Evolutionary conservation across 2,113 vertebrate genomes (phyloP), one percentile per base, ranked within the genome.

Genomic region (Tursiops truncatus): DNA sequence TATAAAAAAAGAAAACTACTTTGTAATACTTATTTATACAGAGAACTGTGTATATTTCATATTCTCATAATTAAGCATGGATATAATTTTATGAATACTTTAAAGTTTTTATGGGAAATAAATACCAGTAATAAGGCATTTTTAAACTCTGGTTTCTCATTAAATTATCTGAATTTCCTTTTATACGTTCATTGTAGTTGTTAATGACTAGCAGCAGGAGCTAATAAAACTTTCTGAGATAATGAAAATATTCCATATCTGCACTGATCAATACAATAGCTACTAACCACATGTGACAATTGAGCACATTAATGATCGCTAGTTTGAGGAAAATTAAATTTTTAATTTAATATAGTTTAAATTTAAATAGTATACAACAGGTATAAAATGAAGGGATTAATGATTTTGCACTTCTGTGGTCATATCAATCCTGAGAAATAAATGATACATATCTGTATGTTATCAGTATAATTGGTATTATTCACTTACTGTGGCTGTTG

Each of bases 1-100:
- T 91, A 76, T 91, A 36, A 89, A 91, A 58, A 95, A 90, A 31
- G 53, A 67, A 95, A 76, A 79, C 31, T 83, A 77, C 6, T 91
- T 73, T 91, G 33, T 41, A 84, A 71, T 84, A 41, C 5, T 65
- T 89, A 67, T 38, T 91, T 77, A 67, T 68, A 68, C 6, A 60
- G 31, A 88, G 1, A 70, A 70, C 0, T 14, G 9, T 70, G 11
- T 53, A 41, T 14, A 63, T 87, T 82, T 91, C 13, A 74, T 82
- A 65, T 88, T 91, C 70, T 89, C 38, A 73, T 91, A 86, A 89
- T 67, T 79, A 74, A 94, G 0, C n/a, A 47, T 53, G 23, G 3
- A 1, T 77, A 28, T 94, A 92, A 63, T 86, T 81, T 81, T 86
- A 79, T 91, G 41, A 95, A 83, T 65, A 67, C 9, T 67, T 89